phyloP scores from a whole-genome alignment of 53 echinoderm and acorn worm species.

The Zoroaster sp. region DNA sequence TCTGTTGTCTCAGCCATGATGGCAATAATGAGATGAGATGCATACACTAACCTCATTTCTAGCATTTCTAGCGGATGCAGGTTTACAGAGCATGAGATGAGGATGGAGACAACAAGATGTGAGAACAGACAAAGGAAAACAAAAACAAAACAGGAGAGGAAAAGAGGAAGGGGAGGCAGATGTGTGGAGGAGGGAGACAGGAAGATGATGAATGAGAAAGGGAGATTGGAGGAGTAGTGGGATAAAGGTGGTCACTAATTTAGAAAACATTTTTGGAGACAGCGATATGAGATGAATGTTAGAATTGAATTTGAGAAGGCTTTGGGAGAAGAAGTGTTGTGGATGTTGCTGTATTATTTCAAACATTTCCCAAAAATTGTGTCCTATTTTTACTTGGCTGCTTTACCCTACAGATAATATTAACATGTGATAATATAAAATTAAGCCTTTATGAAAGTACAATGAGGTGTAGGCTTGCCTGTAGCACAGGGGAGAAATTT shows the following conservation, averaged over 20 bases:
- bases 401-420: not conserved
- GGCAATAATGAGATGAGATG: conserved; percentile 43
- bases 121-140: not conserved
- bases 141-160: not conserved
- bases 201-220: not conserved
- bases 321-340: not conserved
- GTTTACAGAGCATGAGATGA: conserved; percentile 13
- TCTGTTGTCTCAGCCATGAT: conserved; percentile 40
- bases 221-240: not conserved
- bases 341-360: not conserved
- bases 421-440: not conserved
- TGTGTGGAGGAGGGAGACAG: not conserved
- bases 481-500: conserved; percentile 19
- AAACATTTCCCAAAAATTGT: not conserved
- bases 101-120: not conserved
- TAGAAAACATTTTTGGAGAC: not conserved
- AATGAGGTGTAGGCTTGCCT: conserved; percentile 37
- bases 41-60: conserved; percentile 52
- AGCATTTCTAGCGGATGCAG: conserved; percentile 13
- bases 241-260: not conserved
- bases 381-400: not conserved
- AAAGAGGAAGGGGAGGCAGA: not conserved
- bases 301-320: not conserved
- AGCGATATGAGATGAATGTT: not conserved
- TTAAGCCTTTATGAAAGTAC: not conserved